Percentiles rank a stretch among this genome's conserved stretches.
Evolutionary conservation across 2,797 vertebrate species (phyloP).

Genomic region (Pseudomugil tenellus): DNA sequence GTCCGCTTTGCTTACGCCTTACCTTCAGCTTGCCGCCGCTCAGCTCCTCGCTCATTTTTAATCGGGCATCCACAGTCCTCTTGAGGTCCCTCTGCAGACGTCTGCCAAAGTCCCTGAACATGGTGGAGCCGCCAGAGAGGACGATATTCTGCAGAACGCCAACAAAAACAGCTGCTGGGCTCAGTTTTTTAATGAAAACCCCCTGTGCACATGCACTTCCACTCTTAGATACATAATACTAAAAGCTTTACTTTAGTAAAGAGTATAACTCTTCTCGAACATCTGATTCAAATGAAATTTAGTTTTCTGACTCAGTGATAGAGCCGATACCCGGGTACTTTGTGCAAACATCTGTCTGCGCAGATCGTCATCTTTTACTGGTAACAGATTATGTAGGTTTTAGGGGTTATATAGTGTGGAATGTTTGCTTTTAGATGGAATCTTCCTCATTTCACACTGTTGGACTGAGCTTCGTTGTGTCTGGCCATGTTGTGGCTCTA

Average conservation of each 20-base stretch:
- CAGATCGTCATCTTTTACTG: no score
- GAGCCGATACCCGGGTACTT: no score
- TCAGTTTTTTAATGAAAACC: no score
- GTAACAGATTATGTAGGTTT: neutral
- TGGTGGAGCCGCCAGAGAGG: conserved; percentile 97
- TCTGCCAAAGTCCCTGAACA: conserved; percentile 99
- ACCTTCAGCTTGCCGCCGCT: conserved; percentile 98
- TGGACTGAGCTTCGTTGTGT: neutral
- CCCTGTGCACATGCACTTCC: no score
- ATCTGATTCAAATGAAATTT: no score
- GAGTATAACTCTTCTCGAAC: no score
- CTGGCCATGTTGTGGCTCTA: neutral
- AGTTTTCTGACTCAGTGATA: no score
- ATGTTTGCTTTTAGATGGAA: neutral
- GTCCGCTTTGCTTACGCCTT: neutral
- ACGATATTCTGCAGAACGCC: conserved; percentile 89
- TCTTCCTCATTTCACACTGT: neutral
- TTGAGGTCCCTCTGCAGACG: conserved; percentile 97
- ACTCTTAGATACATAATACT: no score
- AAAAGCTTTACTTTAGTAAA: no score
- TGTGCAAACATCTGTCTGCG: no score
- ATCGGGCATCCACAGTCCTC: conserved; percentile 93
- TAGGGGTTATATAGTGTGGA: no score
- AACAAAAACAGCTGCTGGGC: neutral
- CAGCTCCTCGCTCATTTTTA: conserved; percentile 97